Base-by-base conservation (phyloP, 2,113 vertebrate species). In the Colistium nudipinnis region DNA sequence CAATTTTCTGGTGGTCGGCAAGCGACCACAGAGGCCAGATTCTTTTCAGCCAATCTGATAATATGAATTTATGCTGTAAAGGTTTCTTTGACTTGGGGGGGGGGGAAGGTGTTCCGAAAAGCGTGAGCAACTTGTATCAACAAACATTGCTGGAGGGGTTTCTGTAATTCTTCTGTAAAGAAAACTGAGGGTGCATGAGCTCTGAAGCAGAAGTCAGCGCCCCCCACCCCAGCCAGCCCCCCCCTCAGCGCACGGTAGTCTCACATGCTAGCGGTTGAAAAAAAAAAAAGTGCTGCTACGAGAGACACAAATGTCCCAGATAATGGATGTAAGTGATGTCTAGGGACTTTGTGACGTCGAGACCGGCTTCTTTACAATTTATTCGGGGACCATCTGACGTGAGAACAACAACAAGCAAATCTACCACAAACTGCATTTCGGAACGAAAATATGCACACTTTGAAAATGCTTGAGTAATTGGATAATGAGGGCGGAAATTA, bases 1-100 rank as follows among this genome's bases (percentile, higher is more conserved):
- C 70, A 88, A 90, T 89, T 92, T 90, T 88, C 87, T 91, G 87
- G 85, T 84, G 82, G 87, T 88, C 69, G 72, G 75, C 66, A 20
- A 45, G 65, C 60, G 45, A 90, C 83, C 85, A 22, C 74, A 86
- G 55, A 27, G 67, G 65, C 76, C 71, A 65, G 65, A 69, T 78
- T 71, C 52, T 63, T 71, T 13, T 63, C 68, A 69, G 85, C 71
- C 75, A 20, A 85, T 90, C 88, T 89, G 87, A 90, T 90, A 79
- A 88, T 64, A 76, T 62, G 45, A 65, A 69, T 85, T 76, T 69
- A 71, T 72, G 55, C 45, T 35, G 64, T 76, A 66, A 62, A 73
- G 67, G 56, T 84, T 78, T 80, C 28, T 49, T 0, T 20, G 14
- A 65, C 43, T 51, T 1, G 53, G 35, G 16, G 48, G 27, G 27